These are phyloP conservation scores for Lepidochitona cinerea DNA, from an alignment of 2,888 invertebrate genomes.

Conservation along the genomic window DNA sequence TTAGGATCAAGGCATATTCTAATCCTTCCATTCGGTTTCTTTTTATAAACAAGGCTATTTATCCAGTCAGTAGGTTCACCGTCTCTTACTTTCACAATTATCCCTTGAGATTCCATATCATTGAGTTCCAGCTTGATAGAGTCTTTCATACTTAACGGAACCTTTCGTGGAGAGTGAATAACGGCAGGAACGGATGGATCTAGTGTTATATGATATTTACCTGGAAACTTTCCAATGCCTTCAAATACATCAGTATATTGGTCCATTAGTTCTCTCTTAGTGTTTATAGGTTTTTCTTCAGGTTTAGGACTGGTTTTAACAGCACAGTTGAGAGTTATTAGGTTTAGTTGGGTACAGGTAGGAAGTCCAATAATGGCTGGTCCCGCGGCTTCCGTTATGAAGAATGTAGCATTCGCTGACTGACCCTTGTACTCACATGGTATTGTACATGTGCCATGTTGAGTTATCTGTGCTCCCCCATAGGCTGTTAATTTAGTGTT, in stretches of 20 bases:
- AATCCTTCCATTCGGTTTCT: no score
- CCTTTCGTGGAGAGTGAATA: neutral
- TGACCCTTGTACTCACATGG: neutral
- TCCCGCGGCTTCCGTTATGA: neutral
- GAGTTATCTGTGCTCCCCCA: neutral
- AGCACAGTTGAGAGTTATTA: neutral
- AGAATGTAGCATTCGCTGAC: neutral
- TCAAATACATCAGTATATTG: conserved; percentile 9
- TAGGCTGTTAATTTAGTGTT: neutral
- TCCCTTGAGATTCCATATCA: neutral
- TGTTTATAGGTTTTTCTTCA: neutral
- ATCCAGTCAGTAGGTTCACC: conserved; percentile 24
- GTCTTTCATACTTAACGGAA: conserved; percentile 6
- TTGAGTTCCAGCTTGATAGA: neutral
- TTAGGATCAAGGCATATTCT: conserved; percentile 22
- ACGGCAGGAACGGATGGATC: neutral
- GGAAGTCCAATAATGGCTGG: neutral
- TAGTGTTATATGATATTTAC: neutral
- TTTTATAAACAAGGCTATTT: conserved; percentile 11
- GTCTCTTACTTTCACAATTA: conserved; percentile 1
- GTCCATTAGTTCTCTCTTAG: neutral
- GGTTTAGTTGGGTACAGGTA: neutral
- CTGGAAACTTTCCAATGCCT: conserved; percentile 9
- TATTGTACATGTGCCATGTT: neutral
- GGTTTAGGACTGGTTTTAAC: neutral